Percentiles rank a stretch among this genome's conserved stretches.
phyloP scores from a whole-genome alignment of 2,113 vertebrate genomes.

The Gobio gobio region DNA sequence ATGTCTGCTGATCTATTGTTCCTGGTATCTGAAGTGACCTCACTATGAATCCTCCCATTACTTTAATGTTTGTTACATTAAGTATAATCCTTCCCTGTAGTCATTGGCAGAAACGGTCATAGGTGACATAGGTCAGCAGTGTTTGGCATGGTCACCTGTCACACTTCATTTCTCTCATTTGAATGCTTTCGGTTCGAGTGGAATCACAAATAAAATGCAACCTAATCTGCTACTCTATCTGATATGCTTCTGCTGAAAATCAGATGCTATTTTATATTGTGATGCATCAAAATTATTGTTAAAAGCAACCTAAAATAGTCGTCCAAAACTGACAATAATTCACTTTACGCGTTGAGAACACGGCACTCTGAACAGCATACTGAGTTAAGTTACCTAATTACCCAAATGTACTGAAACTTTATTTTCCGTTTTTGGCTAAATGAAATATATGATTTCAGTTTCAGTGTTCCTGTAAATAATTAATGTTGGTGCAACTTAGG shows the following conservation, averaged over 20 bases:
- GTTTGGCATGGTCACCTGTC: not conserved
- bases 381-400: not conserved
- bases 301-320: not conserved
- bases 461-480: not conserved
- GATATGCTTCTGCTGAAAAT: not conserved
- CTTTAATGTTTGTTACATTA: not conserved
- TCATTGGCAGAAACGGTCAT: not conserved
- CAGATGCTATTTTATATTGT: not conserved
- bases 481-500: not conserved
- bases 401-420: not conserved
- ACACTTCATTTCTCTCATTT: conserved; percentile 7
- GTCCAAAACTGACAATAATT: not conserved
- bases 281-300: not conserved
- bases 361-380: not conserved
- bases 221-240: not conserved
- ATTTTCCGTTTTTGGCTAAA: not conserved
- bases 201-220: not conserved
- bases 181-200: not conserved
- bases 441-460: not conserved
- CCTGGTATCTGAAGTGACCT: conserved; percentile 14
- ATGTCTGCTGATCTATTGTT: not conserved
- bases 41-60: not conserved
- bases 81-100: not conserved
- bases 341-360: not conserved
- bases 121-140: not conserved